Percentiles rank a stretch among this genome's conserved stretches.
phyloP scores from a whole-genome alignment of 2,888 invertebrate species.

The Platerodrilus igneus region DNA sequence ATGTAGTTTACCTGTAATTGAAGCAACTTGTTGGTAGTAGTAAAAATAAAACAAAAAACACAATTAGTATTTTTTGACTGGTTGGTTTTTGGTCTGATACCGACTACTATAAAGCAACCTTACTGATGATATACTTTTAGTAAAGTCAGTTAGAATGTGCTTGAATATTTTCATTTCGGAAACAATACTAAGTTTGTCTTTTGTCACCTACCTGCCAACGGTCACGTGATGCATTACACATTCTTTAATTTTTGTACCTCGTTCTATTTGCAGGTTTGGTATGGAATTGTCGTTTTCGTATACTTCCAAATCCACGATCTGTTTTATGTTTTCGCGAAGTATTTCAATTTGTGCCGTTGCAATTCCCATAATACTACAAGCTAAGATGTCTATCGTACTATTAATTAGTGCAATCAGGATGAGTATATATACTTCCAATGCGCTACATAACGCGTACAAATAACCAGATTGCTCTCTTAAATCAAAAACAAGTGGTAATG shows the following conservation, averaged over 20 bases:
- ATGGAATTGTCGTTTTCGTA: not conserved
- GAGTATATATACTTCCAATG: not conserved
- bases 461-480: too few relatives aligned
- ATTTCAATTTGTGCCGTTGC: constrained; percentile 4
- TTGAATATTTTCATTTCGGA: too few relatives aligned
- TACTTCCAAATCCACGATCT: not conserved
- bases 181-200: too few relatives aligned
- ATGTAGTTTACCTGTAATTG: too few relatives aligned
- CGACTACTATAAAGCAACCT: too few relatives aligned
- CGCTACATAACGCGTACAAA: not conserved
- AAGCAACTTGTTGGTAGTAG: too few relatives aligned
- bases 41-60: too few relatives aligned
- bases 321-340: not conserved
- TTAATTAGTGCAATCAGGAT: not conserved
- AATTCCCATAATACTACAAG: constrained; percentile 4
- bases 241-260: not conserved
- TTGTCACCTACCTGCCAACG: constrained; percentile 2
- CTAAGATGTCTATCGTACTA: not conserved
- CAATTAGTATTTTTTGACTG: too few relatives aligned
- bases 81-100: too few relatives aligned
- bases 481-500: not conserved
- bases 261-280: too few relatives aligned
- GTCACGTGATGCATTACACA: constrained; percentile 1
- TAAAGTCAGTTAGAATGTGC: too few relatives aligned
- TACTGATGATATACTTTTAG: too few relatives aligned